Evolutionary conservation across 2,113 vertebrate species (phyloP), one percentile per base, ranked within the genome.

Genomic region (Picathartes gymnocephalus): DNA sequence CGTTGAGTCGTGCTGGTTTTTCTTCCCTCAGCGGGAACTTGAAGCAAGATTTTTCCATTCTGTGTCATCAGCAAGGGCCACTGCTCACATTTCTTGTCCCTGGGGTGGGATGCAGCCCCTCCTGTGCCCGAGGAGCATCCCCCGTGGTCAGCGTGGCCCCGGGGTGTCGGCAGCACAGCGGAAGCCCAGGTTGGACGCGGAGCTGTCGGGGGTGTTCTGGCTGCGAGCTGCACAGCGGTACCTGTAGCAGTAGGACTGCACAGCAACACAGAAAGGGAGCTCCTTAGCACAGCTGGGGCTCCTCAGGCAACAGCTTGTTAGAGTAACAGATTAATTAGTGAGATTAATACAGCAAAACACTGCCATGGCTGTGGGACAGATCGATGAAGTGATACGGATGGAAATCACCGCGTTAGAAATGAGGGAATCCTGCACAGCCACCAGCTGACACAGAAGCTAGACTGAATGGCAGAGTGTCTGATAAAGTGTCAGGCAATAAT

Each of bases 151-250:
- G 40, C 0, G 20, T 0, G 15, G 81, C 82, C 39, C 66, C 4
- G 85, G 96, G 48, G 22, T 15, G 65, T 88, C 92, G 3, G 98
- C 98, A 2, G 98, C 98, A 13, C 99, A 99, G 87, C 99, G 99
- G 97, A 99, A 99, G 6, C 99, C 99, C 93, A 99, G 98, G 82
- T 99, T 99, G 5, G 99, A 99, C 4, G 99, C 98, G 0, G 99
- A 99, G 96, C 99, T 99, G 96, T 99, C 99, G 0, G 99, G 99
- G 3, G 99, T 99, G 97, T 99, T 99, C 88, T 99, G 99, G 79
- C 99, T 99, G 5, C 99, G 98, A 10, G 99, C 99, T 0, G 98
- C 99, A 95, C 99, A 99, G 91, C 99, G 98, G 69, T 99, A 99
- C 96, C 99, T 98, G 92, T 99, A 99, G 97, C 99, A 99, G 71